These are phyloP conservation scores for Athalia circularis DNA, from an alignment of 2,888 invertebrate genomes.

Conservation along the genomic window DNA sequence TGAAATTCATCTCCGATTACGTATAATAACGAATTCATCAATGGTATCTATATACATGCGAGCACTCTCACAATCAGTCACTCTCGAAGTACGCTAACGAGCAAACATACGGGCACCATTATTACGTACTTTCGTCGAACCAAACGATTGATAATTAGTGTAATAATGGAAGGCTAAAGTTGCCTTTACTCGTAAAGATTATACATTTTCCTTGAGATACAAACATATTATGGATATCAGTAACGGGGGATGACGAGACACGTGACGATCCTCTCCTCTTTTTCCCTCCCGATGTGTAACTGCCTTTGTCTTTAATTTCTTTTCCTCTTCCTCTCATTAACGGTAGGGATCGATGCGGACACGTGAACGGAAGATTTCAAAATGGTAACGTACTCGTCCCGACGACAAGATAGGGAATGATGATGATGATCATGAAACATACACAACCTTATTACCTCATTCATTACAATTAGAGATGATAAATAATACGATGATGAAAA, in stretches of 20 bases:
- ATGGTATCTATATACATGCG: neutral
- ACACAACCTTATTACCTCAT: constrained; percentile 74
- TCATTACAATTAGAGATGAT: constrained; percentile 71
- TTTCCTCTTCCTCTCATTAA: neutral
- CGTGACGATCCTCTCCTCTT: constrained; percentile 19
- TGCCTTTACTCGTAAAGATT: neutral
- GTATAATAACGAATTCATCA: neutral
- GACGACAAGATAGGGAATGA: constrained; percentile 53
- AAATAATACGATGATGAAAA: constrained; percentile 50
- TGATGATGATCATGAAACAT: constrained; percentile 53
- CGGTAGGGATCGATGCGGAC: neutral
- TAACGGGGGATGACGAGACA: constrained; percentile 2
- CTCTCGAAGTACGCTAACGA: too few relatives aligned
- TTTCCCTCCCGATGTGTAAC: constrained; percentile 9
- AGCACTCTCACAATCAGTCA: too few relatives aligned
- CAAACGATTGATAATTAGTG: neutral
- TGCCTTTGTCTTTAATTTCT: neutral
- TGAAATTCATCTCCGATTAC: constrained; percentile 48
- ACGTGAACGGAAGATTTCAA: constrained; percentile 32
- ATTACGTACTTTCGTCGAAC: neutral
- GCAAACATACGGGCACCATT: neutral
- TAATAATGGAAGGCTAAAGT: neutral
- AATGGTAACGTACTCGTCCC: constrained; percentile 43
- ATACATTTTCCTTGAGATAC: neutral
- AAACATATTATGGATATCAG: constrained; percentile 2